Conservation (phyloP, 2,797 vertebrate species). For the Cheirogaleus major region DNA sequence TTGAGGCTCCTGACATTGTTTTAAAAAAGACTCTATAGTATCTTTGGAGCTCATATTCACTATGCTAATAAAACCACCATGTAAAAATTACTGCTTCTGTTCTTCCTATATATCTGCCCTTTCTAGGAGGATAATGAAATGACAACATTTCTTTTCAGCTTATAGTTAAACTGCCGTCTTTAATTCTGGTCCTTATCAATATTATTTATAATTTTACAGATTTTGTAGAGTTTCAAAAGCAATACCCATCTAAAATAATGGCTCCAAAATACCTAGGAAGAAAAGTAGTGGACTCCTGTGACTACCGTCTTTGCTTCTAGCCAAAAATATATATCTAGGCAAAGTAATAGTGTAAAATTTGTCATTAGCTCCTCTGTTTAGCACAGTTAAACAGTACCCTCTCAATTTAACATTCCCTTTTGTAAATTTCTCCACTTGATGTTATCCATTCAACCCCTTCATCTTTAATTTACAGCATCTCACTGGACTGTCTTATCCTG, state of each 20-base stretch:
- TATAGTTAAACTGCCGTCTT: neutral
- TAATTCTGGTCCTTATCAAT: neutral
- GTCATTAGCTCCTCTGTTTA: neutral
- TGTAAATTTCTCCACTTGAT: neutral
- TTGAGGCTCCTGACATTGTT: neutral
- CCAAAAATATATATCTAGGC: neutral
- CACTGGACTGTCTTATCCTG: neutral
- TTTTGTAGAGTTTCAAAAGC: neutral
- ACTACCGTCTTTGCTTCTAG: neutral
- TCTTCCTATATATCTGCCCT: neutral
- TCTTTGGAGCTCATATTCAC: neutral
- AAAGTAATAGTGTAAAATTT: neutral
- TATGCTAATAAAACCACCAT: neutral
- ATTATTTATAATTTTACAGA: neutral
- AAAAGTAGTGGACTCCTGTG: neutral
- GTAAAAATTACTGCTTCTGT: neutral
- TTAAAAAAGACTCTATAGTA: neutral
- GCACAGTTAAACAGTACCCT: neutral
- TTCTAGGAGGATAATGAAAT: neutral
- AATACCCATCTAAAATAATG: neutral
- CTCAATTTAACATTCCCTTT: neutral
- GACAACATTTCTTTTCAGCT: neutral
- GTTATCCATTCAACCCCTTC: neutral
- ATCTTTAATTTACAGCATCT: neutral
- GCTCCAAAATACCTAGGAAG: neutral